These are phyloP conservation scores for Sapayoa aenigma DNA, from an alignment of 2,113 vertebrate species.

Conservation along the genomic window DNA sequence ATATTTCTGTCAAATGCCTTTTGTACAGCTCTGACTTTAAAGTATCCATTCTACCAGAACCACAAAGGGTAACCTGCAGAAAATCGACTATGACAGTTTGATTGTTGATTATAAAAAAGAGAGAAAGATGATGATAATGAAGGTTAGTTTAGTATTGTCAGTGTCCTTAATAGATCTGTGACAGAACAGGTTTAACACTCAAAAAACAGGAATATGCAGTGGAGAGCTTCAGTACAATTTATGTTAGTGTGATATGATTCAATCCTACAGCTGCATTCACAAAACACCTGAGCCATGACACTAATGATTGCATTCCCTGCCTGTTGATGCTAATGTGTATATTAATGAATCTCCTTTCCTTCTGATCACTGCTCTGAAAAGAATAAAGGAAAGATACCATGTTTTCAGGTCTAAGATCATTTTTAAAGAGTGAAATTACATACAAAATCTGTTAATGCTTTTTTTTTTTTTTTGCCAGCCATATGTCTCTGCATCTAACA, in stretches of 20 bases:
- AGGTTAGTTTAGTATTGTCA: background rate
- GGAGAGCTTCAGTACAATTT: background rate
- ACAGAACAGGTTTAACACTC: slow-evolving; percentile 4
- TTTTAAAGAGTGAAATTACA: background rate
- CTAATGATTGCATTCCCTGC: slow-evolving; percentile 25
- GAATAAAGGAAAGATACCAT: background rate
- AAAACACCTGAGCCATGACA: slow-evolving; percentile 46
- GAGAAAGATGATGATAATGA: background rate
- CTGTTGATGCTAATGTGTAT: background rate
- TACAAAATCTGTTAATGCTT: background rate
- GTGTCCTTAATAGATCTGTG: slow-evolving; percentile 11
- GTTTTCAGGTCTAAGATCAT: background rate
- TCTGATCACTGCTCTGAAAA: background rate
- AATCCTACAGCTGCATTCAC: slow-evolving; percentile 30
- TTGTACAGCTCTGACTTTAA: background rate
- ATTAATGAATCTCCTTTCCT: slow-evolving; percentile 5
- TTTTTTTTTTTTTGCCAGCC: background rate
- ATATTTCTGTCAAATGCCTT: background rate
- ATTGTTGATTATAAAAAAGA: background rate
- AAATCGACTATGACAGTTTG: slow-evolving; percentile 4
- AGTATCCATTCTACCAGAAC: background rate
- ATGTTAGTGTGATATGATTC: slow-evolving; percentile 19
- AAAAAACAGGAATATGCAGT: background rate
- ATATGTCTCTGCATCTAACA: background rate
- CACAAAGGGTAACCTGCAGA: background rate